Evolutionary conservation across 2,797 vertebrate genomes (phyloP), one percentile per base, ranked within the genome.

Genomic region (Cephalopachus bancanus): DNA sequence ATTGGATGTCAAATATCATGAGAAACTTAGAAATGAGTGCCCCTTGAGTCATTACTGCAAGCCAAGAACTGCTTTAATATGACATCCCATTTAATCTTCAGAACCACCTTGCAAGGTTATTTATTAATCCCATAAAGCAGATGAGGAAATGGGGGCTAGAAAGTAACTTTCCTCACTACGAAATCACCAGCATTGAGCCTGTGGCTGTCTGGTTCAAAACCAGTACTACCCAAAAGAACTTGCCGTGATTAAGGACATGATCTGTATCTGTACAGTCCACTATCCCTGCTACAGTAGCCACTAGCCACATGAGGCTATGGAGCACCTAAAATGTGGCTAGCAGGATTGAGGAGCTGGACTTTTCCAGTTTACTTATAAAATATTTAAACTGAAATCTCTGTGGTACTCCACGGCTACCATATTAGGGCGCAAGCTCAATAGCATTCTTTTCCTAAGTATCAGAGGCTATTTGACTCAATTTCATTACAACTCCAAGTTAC

Each of bases 121-220:
- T 49, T 55, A 62, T 28, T 55, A 75, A 89, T 81, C n/a, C 33
- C 59, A 53, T 84, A 95, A 84, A 87, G 14, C 64, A 92, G 53
- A 81, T 84, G 17, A 67, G 74, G 89, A 85, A 59, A 0, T 16
- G 12, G 30, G 33, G 17, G 8, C 22, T 60, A 87, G 4, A 60
- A 83, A 74, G 44, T 60, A 79, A 84, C 28, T 28, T 76, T 78
- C 44, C 22, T 33, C 79, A 51, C 5, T 83, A 60, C 33, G 89
- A 69, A 69, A 69, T 24, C 69, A 64, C 7, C 16, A 83, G 44
- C 78, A 79, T 4, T 55, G 33, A 84, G 62, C 9, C 1, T 55
- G 5, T 6, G 5, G 28, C 55, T 67, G 14, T 74, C 76, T 64
- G 11, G n/a, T 51, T 79, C 59, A 62, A 44, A 44, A 44, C 44